A percentile compares a stretch with the other conserved stretches of the same genome.
phyloP scores from a whole-genome alignment of 2,888 invertebrate genomes.

The Polymixis flavicincta region DNA sequence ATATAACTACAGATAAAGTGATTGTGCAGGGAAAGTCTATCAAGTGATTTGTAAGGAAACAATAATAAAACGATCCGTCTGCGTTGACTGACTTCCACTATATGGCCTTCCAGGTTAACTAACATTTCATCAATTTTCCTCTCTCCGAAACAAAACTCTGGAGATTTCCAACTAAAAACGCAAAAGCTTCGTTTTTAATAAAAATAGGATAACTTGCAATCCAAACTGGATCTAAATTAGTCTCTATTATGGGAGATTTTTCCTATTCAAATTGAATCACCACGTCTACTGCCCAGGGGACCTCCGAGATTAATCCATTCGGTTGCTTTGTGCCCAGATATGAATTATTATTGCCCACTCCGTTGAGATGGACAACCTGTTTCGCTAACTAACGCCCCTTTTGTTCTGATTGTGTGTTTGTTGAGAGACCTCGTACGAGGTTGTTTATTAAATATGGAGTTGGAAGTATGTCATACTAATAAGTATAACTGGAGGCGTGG shows the following conservation, averaged over 20 bases:
- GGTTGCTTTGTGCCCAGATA: constrained; percentile 70
- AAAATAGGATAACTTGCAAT: constrained; percentile 55
- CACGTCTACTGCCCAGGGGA: constrained; percentile 70
- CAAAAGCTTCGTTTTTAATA: constrained; percentile 56
- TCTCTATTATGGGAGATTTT: constrained; percentile 71
- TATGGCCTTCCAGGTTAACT: constrained; percentile 2
- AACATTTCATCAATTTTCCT: constrained; percentile 28
- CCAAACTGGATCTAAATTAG: constrained; percentile 64
- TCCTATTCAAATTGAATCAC: constrained; percentile 79
- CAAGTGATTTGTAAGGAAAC: constrained; percentile 21
- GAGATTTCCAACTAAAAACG: constrained; percentile 31
- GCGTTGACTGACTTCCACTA: constrained; percentile 1
- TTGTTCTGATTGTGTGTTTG: constrained; percentile 54
- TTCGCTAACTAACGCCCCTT: constrained; percentile 50
- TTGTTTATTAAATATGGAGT: constrained; percentile 18
- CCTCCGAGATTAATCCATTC: constrained; percentile 70
- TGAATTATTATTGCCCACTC: constrained; percentile 71
- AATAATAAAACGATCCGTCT: constrained; percentile 36
- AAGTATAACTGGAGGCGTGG: background rate
- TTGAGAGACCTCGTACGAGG: constrained; percentile 15
- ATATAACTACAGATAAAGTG: background rate
- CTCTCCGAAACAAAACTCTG: constrained; percentile 25
- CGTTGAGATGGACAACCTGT: constrained; percentile 52
- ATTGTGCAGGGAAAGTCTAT: background rate
- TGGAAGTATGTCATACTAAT: constrained; percentile 16